These are phyloP conservation scores for Chrysaora quinquecirrha DNA, from an alignment of 30 jellyfish, hydroid and myxozoan species.

Conservation along the genomic window DNA sequence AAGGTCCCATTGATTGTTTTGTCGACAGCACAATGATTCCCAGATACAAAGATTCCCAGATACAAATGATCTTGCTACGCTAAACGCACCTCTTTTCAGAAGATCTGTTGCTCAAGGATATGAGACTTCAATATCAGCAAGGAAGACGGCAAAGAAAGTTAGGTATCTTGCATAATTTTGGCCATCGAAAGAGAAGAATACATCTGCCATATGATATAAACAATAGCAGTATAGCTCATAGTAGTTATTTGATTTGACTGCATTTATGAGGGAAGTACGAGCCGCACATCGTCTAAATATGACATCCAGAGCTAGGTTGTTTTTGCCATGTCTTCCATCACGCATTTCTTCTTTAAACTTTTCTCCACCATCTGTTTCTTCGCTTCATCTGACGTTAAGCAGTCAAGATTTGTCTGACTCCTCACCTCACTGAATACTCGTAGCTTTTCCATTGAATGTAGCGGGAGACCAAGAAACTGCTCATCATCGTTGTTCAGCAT, in stretches of 20 bases:
- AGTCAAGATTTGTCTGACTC: background rate
- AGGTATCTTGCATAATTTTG: conserved; percentile 11
- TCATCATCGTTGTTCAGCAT: background rate
- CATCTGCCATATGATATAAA: background rate
- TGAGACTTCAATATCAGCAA: conserved; percentile 41
- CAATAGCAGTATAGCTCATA: conserved; percentile 6
- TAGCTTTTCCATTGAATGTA: background rate
- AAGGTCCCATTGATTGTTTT: conserved; percentile 45
- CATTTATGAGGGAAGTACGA: conserved; percentile 25
- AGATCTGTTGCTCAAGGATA: conserved; percentile 53
- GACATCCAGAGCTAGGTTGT: conserved; percentile 7
- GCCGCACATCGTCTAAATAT: too few relatives aligned
- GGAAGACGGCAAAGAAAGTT: conserved; percentile 37
- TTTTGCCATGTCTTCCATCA: background rate
- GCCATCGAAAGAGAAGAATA: conserved; percentile 2
- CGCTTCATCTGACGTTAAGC: background rate
- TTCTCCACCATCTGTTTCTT: background rate
- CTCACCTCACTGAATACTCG: conserved; percentile 5
- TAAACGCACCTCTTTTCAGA: conserved; percentile 36
- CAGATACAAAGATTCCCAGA: too few relatives aligned
- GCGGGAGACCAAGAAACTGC: conserved; percentile 1
- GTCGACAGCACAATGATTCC: conserved; percentile 39
- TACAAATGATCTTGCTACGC: conserved; percentile 45
- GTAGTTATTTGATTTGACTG: conserved; percentile 17
- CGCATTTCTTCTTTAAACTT: background rate